A percentile compares a stretch with the other conserved stretches of the same genome.
Conservation (phyloP, 2,888 invertebrate genomes). For the Eledona agricola region DNA sequence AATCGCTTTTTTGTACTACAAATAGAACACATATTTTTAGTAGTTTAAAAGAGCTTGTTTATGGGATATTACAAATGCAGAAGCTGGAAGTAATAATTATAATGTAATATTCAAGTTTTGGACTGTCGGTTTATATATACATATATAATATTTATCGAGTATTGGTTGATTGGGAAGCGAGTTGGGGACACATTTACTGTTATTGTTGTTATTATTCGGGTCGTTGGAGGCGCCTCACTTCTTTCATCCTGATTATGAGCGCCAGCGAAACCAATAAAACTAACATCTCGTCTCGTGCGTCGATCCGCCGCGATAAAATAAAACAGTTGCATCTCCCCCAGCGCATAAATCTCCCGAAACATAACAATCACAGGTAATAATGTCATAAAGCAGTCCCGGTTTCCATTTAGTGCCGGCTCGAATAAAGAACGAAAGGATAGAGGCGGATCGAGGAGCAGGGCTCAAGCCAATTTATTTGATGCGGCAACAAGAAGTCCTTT, state of each 20-base stretch:
- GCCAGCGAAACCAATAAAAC: conserved; percentile 29
- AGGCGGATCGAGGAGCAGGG: conserved; percentile 38
- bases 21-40: too few relatives aligned
- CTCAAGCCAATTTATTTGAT: conserved; percentile 63
- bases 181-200: background rate
- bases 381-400: conserved; percentile 59
- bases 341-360: conserved; percentile 57
- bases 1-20: too few relatives aligned
- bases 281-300: conserved; percentile 12
- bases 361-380: conserved; percentile 63
- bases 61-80: too few relatives aligned
- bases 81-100: too few relatives aligned
- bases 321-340: conserved; percentile 26
- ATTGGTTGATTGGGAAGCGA: too few relatives aligned
- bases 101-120: too few relatives aligned
- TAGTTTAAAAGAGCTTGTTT: too few relatives aligned
- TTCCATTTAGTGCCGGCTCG: conserved; percentile 52
- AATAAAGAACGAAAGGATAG: conserved; percentile 50
- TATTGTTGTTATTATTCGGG: background rate
- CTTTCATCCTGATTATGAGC: conserved; percentile 36
- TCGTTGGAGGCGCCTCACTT: conserved; percentile 2
- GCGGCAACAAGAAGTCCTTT: conserved; percentile 61
- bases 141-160: too few relatives aligned
- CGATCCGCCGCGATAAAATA: conserved; percentile 27
- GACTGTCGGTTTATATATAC: too few relatives aligned